Evolutionary conservation across 2,113 vertebrate species (phyloP).

Genomic region (Phaethon lepturus): DNA sequence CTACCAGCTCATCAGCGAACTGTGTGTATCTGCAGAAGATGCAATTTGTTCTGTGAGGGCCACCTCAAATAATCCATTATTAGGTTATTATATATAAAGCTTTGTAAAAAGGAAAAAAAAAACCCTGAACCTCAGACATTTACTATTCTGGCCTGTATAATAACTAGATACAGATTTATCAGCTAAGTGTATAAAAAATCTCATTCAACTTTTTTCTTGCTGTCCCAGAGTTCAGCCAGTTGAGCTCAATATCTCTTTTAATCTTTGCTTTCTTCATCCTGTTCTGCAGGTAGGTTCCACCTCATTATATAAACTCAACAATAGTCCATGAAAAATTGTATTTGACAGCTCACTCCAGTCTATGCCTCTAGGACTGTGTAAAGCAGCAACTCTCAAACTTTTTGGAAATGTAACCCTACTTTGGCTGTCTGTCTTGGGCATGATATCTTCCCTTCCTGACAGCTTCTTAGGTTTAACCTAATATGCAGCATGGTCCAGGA

Average conservation of each 20-base stretch:
- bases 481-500: background rate
- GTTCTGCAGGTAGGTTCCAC: conserved; percentile 27
- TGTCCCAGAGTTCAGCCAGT: background rate
- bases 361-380: background rate
- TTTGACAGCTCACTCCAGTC: conserved; percentile 45
- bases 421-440: background rate
- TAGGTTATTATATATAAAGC: background rate
- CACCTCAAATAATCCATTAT: background rate
- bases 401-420: background rate
- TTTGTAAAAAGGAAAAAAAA: background rate
- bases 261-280: background rate
- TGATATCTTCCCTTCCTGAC: background rate
- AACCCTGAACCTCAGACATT: background rate
- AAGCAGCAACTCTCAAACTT: background rate
- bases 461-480: conserved; percentile 2
- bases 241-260: background rate
- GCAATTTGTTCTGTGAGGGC: background rate
- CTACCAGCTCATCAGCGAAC: background rate
- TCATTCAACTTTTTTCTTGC: background rate
- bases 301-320: conserved; percentile 29
- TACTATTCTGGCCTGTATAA: background rate
- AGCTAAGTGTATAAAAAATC: background rate
- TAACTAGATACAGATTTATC: background rate
- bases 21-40: background rate
- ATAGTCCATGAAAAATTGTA: background rate